A percentile compares a stretch with the other conserved stretches of the same genome.
These are phyloP conservation scores for Heliangelus exortis DNA, from an alignment of 2,797 vertebrate species.

Conservation along the genomic window DNA sequence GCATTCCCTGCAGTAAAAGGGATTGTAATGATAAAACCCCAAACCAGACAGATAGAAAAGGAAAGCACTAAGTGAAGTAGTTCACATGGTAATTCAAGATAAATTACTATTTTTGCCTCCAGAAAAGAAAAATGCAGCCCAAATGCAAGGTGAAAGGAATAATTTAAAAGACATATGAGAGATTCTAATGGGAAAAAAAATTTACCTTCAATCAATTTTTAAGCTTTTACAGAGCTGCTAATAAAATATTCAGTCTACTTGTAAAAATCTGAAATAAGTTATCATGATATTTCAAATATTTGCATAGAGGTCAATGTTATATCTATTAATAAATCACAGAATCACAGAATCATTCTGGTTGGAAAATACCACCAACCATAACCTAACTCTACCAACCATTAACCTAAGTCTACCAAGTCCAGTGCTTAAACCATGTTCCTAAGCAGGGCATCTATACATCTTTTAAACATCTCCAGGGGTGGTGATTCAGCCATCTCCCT, in stretches of 20 bases:
- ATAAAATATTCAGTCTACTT: not conserved
- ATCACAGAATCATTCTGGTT: too few species aligned
- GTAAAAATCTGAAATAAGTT: constrained; percentile 19
- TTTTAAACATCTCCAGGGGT: too few species aligned
- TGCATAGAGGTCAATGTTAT: not conserved
- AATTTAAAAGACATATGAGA: not conserved
- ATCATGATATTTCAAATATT: not conserved
- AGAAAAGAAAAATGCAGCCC: constrained; percentile 14
- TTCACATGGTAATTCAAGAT: not conserved
- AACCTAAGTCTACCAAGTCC: too few species aligned
- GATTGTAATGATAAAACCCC: not conserved
- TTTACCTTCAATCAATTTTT: not conserved
- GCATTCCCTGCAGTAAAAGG: not conserved
- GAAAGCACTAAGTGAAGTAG: not conserved
- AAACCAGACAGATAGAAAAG: constrained; percentile 16
- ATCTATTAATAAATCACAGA: not conserved
- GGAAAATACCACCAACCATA: too few species aligned
- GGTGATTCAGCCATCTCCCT: too few species aligned
- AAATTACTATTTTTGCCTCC: not conserved
- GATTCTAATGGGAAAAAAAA: not conserved
- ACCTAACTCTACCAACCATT: too few species aligned
- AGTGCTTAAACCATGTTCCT: too few species aligned
- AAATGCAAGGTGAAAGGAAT: not conserved
- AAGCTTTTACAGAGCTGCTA: not conserved
- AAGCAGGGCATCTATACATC: too few species aligned